These are phyloP conservation scores for Lucinisca nassula DNA, from an alignment of 2,888 invertebrate genomes.

Conservation along the genomic window DNA sequence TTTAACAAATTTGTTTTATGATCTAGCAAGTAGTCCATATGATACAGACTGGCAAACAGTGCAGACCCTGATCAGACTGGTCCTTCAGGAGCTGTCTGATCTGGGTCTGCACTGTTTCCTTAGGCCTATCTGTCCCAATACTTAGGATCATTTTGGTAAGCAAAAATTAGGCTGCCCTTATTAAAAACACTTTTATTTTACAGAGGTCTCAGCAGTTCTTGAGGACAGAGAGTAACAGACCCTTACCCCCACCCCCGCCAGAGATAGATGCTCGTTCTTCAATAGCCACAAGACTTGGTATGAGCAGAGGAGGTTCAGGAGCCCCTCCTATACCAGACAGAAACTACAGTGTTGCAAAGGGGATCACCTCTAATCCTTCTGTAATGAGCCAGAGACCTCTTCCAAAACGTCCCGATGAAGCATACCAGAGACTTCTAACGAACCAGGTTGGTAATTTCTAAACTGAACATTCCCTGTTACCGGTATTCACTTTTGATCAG, in stretches of 20 bases:
- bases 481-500: too few species aligned
- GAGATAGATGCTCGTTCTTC: neutral
- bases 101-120: neutral
- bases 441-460: too few species aligned
- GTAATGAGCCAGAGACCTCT: slow-evolving; percentile 63
- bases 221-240: slow-evolving; percentile 36
- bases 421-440: slow-evolving; percentile 70
- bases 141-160: too few species aligned
- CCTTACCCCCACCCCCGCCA: slow-evolving; percentile 45
- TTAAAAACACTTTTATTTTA: neutral
- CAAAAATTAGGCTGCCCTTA: too few species aligned
- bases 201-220: neutral
- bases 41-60: too few species aligned
- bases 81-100: neutral
- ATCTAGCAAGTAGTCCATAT: too few species aligned
- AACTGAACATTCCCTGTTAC: too few species aligned
- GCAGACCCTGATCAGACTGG: slow-evolving; percentile 17
- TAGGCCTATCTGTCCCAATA: too few species aligned
- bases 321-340: slow-evolving; percentile 71
- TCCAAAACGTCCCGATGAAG: slow-evolving; percentile 72
- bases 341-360: slow-evolving; percentile 50
- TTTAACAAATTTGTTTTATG: too few species aligned
- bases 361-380: slow-evolving; percentile 3
- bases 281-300: neutral
- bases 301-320: neutral